These are phyloP conservation scores for Ophthalmolycus amberensis DNA, from an alignment of 2,113 vertebrate species.

Conservation along the genomic window DNA sequence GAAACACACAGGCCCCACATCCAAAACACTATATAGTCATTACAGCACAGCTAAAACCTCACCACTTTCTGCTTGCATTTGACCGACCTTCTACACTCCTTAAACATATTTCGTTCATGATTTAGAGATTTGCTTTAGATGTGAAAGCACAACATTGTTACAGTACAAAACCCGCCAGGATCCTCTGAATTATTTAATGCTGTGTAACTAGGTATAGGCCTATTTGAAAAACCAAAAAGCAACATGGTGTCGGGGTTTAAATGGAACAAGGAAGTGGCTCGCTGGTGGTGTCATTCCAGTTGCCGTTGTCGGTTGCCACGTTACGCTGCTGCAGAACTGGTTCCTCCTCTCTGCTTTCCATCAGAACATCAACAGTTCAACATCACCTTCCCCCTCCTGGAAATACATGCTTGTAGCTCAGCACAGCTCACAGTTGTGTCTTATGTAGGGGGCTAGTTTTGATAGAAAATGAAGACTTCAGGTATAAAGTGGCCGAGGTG, in stretches of 20 bases:
- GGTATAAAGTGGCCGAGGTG: constrained; percentile 4
- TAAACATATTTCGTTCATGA: background rate
- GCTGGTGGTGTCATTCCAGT: constrained; percentile 71
- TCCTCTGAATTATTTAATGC: background rate
- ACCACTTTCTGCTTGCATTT: background rate
- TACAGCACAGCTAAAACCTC: constrained; percentile 19
- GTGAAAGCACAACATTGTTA: background rate
- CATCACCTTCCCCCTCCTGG: constrained; percentile 31
- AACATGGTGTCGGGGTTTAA: constrained; percentile 53
- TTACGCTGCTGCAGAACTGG: constrained; percentile 75
- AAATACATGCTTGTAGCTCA: constrained; percentile 28
- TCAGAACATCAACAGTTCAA: constrained; percentile 70
- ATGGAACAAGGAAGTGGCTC: constrained; percentile 74
- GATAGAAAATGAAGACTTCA: constrained; percentile 27
- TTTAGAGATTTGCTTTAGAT: background rate
- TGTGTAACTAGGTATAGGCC: background rate
- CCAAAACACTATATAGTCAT: constrained; percentile 40
- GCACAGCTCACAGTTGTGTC: constrained; percentile 12
- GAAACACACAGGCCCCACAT: constrained; percentile 49
- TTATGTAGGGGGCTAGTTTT: background rate
- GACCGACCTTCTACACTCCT: constrained; percentile 1
- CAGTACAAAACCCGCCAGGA: background rate
- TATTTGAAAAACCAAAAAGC: constrained; percentile 20
- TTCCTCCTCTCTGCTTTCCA: constrained; percentile 77
- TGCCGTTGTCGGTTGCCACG: constrained; percentile 78